Percentiles rank a stretch among this genome's conserved stretches.
Conservation (phyloP, 1,140 invertebrate species). For the Drosophila prosaltans region DNA sequence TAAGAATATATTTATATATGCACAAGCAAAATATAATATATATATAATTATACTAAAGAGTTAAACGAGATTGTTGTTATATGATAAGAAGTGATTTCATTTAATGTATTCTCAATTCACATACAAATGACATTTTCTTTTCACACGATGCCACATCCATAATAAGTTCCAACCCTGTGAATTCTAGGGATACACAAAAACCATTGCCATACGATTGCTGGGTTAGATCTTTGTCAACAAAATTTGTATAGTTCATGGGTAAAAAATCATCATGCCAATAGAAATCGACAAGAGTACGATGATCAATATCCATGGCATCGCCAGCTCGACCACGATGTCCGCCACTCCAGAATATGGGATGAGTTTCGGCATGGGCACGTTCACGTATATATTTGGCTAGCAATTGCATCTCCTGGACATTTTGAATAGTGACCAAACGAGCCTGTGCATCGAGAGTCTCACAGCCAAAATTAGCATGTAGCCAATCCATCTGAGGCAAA, state of each 20-base stretch:
- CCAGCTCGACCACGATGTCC: slow-evolving; percentile 52
- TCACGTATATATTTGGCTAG: slow-evolving; percentile 32
- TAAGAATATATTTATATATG: too few relatives aligned
- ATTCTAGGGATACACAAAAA: slow-evolving; percentile 50
- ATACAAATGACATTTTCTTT: slow-evolving; percentile 43
- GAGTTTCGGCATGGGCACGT: slow-evolving; percentile 35
- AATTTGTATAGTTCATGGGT: slow-evolving; percentile 58
- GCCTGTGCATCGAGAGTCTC: slow-evolving; percentile 43
- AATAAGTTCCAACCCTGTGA: slow-evolving; percentile 20
- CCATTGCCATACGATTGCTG: slow-evolving; percentile 19
- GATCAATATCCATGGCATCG: slow-evolving; percentile 8
- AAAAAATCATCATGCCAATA: slow-evolving; percentile 51
- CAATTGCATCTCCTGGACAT: slow-evolving; percentile 28
- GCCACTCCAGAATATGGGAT: slow-evolving; percentile 52
- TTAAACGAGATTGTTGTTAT: too few relatives aligned
- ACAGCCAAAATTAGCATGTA: slow-evolving; percentile 54
- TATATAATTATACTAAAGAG: too few relatives aligned
- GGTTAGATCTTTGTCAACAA: background rate
- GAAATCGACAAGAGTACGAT: slow-evolving; percentile 24
- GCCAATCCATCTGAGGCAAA: slow-evolving; percentile 45
- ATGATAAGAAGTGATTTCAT: too few relatives aligned
- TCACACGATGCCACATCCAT: slow-evolving; percentile 39
- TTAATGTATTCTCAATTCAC: slow-evolving; percentile 26
- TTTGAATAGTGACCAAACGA: slow-evolving; percentile 35
- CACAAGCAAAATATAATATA: too few relatives aligned